Percentiles rank a stretch among this genome's conserved stretches.
Conservation (phyloP, 2,797 vertebrate genomes). For the Emys orbicularis region DNA sequence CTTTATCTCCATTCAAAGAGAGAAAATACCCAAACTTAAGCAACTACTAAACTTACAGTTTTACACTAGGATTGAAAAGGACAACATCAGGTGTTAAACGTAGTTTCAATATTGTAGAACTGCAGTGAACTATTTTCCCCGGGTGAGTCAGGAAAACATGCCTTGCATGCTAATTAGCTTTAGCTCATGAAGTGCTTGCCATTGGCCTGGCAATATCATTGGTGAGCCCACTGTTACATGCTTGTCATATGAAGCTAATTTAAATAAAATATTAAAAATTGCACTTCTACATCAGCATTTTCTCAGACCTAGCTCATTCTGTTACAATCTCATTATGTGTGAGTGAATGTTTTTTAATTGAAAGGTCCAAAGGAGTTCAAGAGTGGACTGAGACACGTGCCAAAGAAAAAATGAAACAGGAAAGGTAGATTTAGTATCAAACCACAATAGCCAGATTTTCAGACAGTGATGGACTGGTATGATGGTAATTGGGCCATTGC, state of each 20-base stretch:
- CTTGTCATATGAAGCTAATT: neutral
- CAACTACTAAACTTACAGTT: conserved; percentile 1
- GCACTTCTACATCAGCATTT: neutral
- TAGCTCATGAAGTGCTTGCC: neutral
- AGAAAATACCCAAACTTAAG: neutral
- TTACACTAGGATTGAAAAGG: neutral
- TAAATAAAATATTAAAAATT: conserved; percentile 3
- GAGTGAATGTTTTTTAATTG: neutral
- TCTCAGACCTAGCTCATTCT: neutral
- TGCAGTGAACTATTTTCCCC: neutral
- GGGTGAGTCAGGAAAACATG: conserved; percentile 8
- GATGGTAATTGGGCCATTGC: neutral
- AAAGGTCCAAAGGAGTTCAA: conserved; percentile 4
- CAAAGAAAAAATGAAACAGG: conserved; percentile 5
- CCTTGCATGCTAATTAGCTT: neutral
- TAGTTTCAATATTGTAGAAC: conserved; percentile 22
- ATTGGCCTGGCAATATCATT: conserved; percentile 1
- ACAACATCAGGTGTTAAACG: conserved; percentile 31
- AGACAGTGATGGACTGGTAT: neutral
- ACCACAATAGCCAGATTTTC: conserved; percentile 25
- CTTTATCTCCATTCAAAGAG: neutral
- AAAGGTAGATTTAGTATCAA: conserved; percentile 19
- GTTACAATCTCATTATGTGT: neutral
- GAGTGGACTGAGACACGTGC: neutral
- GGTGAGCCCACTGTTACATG: neutral